Percentiles rank a stretch among this genome's conserved stretches.
phyloP scores from a whole-genome alignment of 1,140 invertebrate species.

The Magallana ariakensis region DNA sequence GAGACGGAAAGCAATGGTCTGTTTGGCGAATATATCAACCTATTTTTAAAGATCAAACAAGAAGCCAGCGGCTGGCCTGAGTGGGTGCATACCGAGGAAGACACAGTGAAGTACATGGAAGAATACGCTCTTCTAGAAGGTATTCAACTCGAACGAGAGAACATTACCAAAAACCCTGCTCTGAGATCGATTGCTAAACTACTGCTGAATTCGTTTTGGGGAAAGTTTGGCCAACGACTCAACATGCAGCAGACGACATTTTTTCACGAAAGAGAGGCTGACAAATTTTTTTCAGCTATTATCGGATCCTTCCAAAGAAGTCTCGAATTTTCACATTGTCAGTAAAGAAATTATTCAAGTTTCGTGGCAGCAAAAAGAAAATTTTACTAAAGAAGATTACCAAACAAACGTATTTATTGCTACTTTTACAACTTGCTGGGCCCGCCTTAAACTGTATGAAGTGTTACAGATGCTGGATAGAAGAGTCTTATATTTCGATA shows the following conservation, averaged over 20 bases:
- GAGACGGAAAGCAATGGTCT: constrained; percentile 39
- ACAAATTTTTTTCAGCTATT: constrained; percentile 70
- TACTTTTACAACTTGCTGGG: constrained; percentile 77
- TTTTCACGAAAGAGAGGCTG: constrained; percentile 48
- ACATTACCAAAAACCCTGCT: constrained; percentile 76
- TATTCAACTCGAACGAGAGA: constrained; percentile 72
- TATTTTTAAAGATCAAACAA: constrained; percentile 67
- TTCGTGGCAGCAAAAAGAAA: constrained; percentile 23
- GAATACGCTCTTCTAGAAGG: constrained; percentile 73
- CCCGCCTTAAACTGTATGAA: constrained; percentile 76
- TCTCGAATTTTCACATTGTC: constrained; percentile 59
- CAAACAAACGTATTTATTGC: constrained; percentile 76
- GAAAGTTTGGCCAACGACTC: constrained; percentile 62
- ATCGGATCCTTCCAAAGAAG: constrained; percentile 51
- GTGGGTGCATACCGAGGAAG: constrained; percentile 54
- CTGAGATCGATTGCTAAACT: constrained; percentile 65
- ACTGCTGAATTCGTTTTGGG: constrained; percentile 68
- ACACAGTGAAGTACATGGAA: constrained; percentile 66
- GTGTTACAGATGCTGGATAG: constrained; percentile 73
- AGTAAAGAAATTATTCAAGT: constrained; percentile 53
- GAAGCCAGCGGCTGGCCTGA: constrained; percentile 62
- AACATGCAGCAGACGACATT: constrained; percentile 53
- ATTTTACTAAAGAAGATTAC: constrained; percentile 15
- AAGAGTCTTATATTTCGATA: constrained; percentile 78
- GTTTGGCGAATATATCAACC: constrained; percentile 63